Conservation (phyloP, 2,113 vertebrate species). For the Pachyramphus minor region DNA sequence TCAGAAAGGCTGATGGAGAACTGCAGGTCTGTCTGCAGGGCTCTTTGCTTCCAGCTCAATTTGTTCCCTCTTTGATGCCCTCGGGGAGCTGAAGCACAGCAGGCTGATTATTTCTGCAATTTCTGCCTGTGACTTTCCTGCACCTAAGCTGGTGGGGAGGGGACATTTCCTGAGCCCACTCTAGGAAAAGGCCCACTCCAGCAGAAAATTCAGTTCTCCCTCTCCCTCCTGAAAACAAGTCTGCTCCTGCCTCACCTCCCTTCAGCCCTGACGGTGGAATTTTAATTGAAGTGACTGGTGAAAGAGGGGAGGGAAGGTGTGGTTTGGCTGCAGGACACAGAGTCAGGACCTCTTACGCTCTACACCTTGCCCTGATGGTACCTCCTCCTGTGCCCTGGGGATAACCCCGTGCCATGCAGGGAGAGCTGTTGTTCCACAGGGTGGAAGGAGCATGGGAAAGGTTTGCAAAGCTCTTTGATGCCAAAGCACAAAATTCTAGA, state of each 20-base stretch:
- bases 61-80: neutral
- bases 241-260: conserved; percentile 41
- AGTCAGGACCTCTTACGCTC: neutral
- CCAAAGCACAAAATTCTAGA: conserved; percentile 22
- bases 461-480: neutral
- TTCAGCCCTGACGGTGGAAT: conserved; percentile 18
- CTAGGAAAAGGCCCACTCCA: neutral
- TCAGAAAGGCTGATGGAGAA: neutral
- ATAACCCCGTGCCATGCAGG: neutral
- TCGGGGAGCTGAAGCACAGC: neutral
- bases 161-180: neutral
- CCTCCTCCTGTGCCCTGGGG: conserved; percentile 5
- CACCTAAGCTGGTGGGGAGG: neutral
- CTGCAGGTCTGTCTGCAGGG: neutral
- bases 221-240: conserved; percentile 24
- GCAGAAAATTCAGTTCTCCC: neutral
- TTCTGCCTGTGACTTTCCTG: neutral
- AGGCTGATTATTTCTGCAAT: neutral
- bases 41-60: neutral
- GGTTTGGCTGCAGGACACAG: conserved; percentile 45
- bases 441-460: conserved; percentile 22
- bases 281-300: conserved; percentile 60
- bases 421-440: neutral
- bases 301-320: conserved; percentile 15
- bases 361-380: neutral